These are phyloP conservation scores for Pseudopleuronectes americanus DNA, from an alignment of 2,797 vertebrate species.

Conservation along the genomic window DNA sequence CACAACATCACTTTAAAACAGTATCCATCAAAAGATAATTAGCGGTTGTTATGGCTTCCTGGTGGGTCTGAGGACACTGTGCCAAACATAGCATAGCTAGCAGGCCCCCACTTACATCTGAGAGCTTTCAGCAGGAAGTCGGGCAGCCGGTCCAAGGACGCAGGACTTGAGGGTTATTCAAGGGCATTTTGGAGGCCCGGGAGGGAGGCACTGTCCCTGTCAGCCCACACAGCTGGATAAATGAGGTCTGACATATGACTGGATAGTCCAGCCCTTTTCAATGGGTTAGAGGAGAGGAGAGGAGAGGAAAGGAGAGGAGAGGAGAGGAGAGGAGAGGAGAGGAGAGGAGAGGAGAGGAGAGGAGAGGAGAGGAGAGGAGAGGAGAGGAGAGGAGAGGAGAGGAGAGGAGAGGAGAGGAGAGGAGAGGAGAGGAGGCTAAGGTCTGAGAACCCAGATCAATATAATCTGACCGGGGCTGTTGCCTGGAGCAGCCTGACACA, in stretches of 20 bases:
- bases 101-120: conserved; percentile 52
- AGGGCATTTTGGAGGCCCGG: conserved; percentile 56
- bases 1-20: conserved; percentile 40
- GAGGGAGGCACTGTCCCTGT: conserved; percentile 49
- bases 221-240: conserved; percentile 65
- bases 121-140: conserved; percentile 63
- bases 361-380: conserved; percentile 47
- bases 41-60: conserved; percentile 57
- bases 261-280: conserved; percentile 42
- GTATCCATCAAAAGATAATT: conserved; percentile 72
- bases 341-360: conserved; percentile 34
- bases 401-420: too few species aligned
- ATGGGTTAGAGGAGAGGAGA: conserved; percentile 24
- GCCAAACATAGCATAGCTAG: conserved; percentile 69
- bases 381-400: background rate
- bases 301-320: conserved; percentile 17
- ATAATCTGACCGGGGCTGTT: conserved; percentile 58
- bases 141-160: conserved; percentile 69
- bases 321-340: conserved; percentile 48
- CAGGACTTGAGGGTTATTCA: conserved; percentile 66
- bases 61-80: conserved; percentile 54
- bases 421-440: conserved; percentile 57
- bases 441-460: conserved; percentile 65
- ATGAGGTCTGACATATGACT: conserved; percentile 60
- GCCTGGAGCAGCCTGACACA: conserved; percentile 64